Base-by-base conservation (phyloP, 2,888 invertebrate genomes). In the Diabrotica balteata region DNA sequence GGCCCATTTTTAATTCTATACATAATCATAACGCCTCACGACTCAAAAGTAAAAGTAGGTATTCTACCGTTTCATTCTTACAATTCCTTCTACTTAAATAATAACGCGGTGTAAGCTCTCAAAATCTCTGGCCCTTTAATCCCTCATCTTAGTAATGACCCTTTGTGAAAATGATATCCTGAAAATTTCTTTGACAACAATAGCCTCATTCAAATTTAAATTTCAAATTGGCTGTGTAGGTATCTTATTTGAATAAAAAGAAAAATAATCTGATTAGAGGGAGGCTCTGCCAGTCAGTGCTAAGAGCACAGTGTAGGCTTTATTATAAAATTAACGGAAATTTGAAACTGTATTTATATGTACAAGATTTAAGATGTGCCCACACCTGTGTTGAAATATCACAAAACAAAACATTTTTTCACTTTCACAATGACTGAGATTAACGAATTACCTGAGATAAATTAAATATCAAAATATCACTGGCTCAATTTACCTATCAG, bases 101-200 rank as follows among this genome's bases (percentile, higher is more conserved):
- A 55, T 54, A 55, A 44, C 55, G 44, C 44, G 7, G 8, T 60
- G 52, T 52, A 49, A 60, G 51, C 60, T 52, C n/a, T 7, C 10
- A 57, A 47, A 63, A 63, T 63, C 50, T 57, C 63, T 57, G 57
- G 43, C 49, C 55, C 63, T 63, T 55, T 49, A 63, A 50, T 57
- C 63, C 63, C 63, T 51, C 57, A 44, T 63, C 57, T 63, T 63
- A 44, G 63, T 63, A 58, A 63, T 58, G 63, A 63, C 51, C 57
- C 51, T 58, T 63, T 63, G 63, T 63, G 63, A 58, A 57, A 54
- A 63, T 58, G 57, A 63, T 63, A 63, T 58, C 57, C 63, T 63
- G 58, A 51, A 51, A 63, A 58, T 63, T 63, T 58, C 63, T 63
- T 63, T 58, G 63, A 63, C 63, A 63, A 63, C 63, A 63, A 63